Evolutionary conservation across 2,888 invertebrate species (phyloP).

Genomic region (Cerastis leucographa): DNA sequence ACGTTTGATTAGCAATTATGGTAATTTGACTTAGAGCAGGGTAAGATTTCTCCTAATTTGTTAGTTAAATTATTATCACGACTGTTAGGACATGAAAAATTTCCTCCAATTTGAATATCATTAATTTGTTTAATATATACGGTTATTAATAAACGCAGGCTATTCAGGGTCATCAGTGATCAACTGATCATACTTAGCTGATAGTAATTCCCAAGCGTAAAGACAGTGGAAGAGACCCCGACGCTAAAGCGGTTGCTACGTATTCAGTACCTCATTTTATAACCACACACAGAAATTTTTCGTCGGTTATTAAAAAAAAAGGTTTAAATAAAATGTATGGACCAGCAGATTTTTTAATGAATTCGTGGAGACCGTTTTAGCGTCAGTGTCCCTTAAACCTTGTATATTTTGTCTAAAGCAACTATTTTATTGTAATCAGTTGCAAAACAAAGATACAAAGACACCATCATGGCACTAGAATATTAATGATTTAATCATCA

Average conservation of each 20-base stretch:
- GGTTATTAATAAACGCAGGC: slow-evolving; percentile 29
- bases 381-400: no score
- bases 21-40: slow-evolving; percentile 89
- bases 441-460: slow-evolving; percentile 61
- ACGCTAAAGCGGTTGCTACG: no score
- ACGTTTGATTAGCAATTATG: slow-evolving; percentile 91
- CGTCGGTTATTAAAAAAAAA: no score
- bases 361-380: no score
- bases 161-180: slow-evolving; percentile 24
- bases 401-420: no score
- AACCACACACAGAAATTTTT: no score
- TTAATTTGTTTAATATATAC: slow-evolving; percentile 53
- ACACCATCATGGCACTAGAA: slow-evolving; percentile 67
- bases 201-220: neutral
- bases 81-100: slow-evolving; percentile 77
- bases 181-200: neutral
- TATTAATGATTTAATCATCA: slow-evolving; percentile 80
- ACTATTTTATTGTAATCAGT: slow-evolving; percentile 36
- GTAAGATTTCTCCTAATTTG: slow-evolving; percentile 90
- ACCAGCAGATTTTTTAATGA: no score
- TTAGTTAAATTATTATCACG: slow-evolving; percentile 88
- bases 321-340: no score
- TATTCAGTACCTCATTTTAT: no score
- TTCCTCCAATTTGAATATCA: slow-evolving; percentile 69
- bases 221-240: neutral